Conservation (phyloP, 1,140 invertebrate species). For the Bactericera cockerelli region DNA sequence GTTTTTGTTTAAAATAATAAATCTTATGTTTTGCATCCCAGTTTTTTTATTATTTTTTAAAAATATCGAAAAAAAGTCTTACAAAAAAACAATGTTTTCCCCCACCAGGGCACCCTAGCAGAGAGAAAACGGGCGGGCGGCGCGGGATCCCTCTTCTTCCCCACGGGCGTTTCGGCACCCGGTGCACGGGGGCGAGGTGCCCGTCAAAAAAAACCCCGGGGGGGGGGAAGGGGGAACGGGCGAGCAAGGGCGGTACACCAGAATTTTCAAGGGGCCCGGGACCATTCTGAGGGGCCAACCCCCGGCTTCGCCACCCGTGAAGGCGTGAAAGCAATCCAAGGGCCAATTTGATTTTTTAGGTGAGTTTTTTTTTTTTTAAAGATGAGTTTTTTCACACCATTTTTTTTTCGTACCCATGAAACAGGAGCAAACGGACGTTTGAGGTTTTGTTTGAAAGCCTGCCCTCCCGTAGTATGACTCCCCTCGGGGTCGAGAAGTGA, state of each 20-base stretch:
- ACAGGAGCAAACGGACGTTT: too few relatives aligned
- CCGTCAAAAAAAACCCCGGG: constrained; percentile 70
- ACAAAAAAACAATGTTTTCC: too few relatives aligned
- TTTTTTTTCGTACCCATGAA: too few relatives aligned
- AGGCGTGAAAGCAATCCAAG: constrained; percentile 88
- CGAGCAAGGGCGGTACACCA: constrained; percentile 23
- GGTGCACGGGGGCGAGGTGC: constrained; percentile 82
- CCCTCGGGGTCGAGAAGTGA: too few relatives aligned
- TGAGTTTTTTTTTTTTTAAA: constrained; percentile 81
- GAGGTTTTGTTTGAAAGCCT: too few relatives aligned
- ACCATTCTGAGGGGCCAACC: constrained; percentile 90
- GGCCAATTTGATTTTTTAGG: constrained; percentile 89
- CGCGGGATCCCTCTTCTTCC: constrained; percentile 96
- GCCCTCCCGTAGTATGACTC: too few relatives aligned
- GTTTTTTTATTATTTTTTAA: too few relatives aligned
- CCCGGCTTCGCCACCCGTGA: constrained; percentile 84
- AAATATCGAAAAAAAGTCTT: constrained; percentile 4
- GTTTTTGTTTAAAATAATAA: too few relatives aligned
- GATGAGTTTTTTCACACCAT: too few relatives aligned
- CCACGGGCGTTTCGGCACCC: constrained; percentile 90
- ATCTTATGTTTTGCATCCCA: too few relatives aligned
- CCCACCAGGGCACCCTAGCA: constrained; percentile 77
- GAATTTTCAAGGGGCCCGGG: constrained; percentile 65
- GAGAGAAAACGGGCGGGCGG: constrained; percentile 87
- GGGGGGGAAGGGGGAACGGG: constrained; percentile 25